Evolutionary conservation across 2,797 vertebrate species (phyloP).

Genomic region (Pseudochirops cupreus): DNA sequence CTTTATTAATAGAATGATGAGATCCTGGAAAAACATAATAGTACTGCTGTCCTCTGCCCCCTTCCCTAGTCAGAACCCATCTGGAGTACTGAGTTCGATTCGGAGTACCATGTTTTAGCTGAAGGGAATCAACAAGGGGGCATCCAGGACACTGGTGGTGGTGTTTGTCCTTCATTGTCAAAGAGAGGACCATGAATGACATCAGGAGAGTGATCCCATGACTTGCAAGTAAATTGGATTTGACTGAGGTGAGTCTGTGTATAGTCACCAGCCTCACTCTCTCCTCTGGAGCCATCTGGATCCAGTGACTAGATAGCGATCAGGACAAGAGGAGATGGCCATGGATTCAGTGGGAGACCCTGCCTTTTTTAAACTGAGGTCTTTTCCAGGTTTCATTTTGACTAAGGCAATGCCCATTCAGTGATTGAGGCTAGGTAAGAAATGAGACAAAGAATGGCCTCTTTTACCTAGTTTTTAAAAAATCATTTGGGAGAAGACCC

Average conservation of each 20-base stretch:
- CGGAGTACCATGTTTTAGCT: too few relatives aligned
- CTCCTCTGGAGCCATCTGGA: neutral
- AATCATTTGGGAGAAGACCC: neutral
- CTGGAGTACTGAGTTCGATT: too few relatives aligned
- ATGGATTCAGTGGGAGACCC: neutral
- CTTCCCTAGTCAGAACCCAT: too few relatives aligned
- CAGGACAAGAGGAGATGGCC: neutral
- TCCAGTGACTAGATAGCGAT: neutral
- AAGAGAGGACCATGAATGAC: neutral
- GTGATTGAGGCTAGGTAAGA: neutral
- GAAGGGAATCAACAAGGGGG: too few relatives aligned
- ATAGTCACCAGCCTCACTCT: neutral
- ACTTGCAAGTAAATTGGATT: neutral
- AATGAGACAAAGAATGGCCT: neutral
- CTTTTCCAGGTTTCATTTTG: neutral
- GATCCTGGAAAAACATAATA: too few relatives aligned
- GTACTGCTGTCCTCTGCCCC: too few relatives aligned
- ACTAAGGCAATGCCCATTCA: neutral
- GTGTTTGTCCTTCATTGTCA: neutral
- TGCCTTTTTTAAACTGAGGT: neutral
- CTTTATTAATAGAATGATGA: too few relatives aligned
- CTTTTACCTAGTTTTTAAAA: neutral
- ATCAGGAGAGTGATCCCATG: neutral
- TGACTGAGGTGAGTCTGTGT: neutral
- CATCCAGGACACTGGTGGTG: neutral